Evolutionary conservation across 2,888 invertebrate species (phyloP).

Genomic region (Conus canariensis): DNA sequence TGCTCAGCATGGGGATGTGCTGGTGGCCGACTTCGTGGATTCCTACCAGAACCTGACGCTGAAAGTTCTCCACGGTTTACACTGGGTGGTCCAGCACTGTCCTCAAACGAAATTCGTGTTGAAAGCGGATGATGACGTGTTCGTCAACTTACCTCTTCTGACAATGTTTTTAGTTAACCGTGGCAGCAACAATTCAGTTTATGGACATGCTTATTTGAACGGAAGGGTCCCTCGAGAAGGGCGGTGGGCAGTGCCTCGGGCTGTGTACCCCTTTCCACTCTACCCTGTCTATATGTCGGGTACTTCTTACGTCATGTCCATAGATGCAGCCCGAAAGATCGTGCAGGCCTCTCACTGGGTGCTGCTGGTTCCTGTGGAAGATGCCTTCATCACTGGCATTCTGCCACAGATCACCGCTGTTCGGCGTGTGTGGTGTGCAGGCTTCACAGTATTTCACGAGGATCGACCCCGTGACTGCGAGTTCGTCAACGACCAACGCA

Average conservation of each 20-base stretch:
- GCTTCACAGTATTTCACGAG: constrained; percentile 63
- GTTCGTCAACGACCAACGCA: constrained; percentile 51
- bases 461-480: constrained; percentile 56
- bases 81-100: constrained; percentile 42
- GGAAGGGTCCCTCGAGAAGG: constrained; percentile 55
- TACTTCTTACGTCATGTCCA: constrained; percentile 62
- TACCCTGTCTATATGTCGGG: constrained; percentile 65
- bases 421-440: constrained; percentile 47
- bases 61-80: constrained; percentile 44
- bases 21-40: constrained; percentile 45
- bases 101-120: constrained; percentile 33
- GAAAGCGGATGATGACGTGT: constrained; percentile 47
- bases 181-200: not conserved
- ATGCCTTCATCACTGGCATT: constrained; percentile 68
- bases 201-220: constrained; percentile 52
- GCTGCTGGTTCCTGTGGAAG: constrained; percentile 65
- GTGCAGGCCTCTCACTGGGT: constrained; percentile 57
- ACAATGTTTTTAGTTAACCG: constrained; percentile 8
- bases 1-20: constrained; percentile 35
- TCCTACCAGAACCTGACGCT: constrained; percentile 47
- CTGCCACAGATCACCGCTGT: constrained; percentile 57
- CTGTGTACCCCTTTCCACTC: constrained; percentile 53
- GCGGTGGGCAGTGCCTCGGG: constrained; percentile 57
- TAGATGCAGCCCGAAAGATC: constrained; percentile 54
- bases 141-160: constrained; percentile 48